Evolutionary conservation across 2,888 invertebrate genomes (phyloP), one percentile per base, ranked within the genome.

Genomic region (Cerceris rybyensis): DNA sequence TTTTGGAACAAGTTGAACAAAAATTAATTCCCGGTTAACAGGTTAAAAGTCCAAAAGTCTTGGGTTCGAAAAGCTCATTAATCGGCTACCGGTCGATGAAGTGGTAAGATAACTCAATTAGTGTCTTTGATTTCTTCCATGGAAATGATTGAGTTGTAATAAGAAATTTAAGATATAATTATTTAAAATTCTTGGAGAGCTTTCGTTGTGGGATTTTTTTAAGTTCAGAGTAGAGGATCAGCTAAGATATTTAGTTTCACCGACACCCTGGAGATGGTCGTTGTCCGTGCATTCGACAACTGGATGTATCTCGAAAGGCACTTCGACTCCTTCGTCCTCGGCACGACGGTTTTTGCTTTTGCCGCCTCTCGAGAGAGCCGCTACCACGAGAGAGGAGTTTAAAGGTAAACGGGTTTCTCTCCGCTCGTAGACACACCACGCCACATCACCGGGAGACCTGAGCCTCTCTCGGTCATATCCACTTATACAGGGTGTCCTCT

Each of bases 401-500:
- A 90, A 89, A 89, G 89, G 90, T 90, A 90, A 89, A 90, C 90
- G 87, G 87, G 89, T 90, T 89, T 90, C 88, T 86, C 84, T 84
- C 80, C 60, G 77, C 66, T 81, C 82, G 85, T 78, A 78, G 79
- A 76, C 82, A 75, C 69, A 55, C 75, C 41, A 58, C 75, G 79
- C 82, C 80, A 64, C 81, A 82, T 82, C 83, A 84, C 74, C 82
- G 67, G 77, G 72, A 75, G 70, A 70, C 68, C 78, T 73, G 67
- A 67, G 61, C 55, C 80, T 73, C 78, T 78, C 83, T 70, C 73
- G 80, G 66, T 73, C 82, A 64, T 66, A 59, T 11, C 68, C 74
- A 54, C 57, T 43, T 58, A 54, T 68, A 69, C n/a, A 14, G 43
- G 60, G 28, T 28, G 28, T 28, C 28, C 28, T 28, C 28, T 28